Evolutionary conservation across 2,113 vertebrate genomes (phyloP), one percentile per base, ranked within the genome.

Genomic region (Falcunculus frontatus): DNA sequence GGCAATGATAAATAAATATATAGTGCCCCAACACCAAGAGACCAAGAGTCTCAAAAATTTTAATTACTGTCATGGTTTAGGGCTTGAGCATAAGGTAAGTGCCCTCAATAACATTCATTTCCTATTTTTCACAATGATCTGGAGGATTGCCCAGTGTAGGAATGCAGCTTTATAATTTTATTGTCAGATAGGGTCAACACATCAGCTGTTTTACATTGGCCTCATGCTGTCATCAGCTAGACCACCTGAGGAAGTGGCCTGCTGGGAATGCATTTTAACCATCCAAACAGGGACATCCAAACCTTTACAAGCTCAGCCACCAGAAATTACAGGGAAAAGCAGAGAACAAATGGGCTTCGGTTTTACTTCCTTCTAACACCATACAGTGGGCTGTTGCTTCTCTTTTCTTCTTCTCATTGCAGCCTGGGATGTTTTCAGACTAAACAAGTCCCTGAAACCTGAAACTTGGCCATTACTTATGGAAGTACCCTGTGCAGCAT

Each of bases 361-460:
- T 56, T 93, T 92, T 63, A 22, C 49, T 60, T 50, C 68, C 83
- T 88, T 80, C 50, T 52, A 76, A 29, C 64, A 53, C n/a, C 6
- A 1, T n/a, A 21, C 2, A 11, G 56, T 11, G 32, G 39, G 35
- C 50, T 1, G 11, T 85, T 35, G 20, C 64, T 88, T 84, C 73
- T 89, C 57, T 72, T 84, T 95, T 91, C 60, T 94, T 44, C 68
- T 94, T 93, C 90, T 86, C 83, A 57, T 47, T 94, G 76, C 83
- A 89, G 83, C 26, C 67, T 53, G 65, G 73, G 88, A 60, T 96
- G 80, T 96, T 97, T 97, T 96, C 89, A 97, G 93, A 95, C 95
- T 89, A 96, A 97, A 96, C 95, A 96, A 62, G 74, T 89, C 76
- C 52, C 56, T 27, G 88, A 75, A 92, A 97, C 52, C 42, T 46